These are phyloP conservation scores for Lepidotrigona ventralis DNA, from an alignment of 1,140 invertebrate genomes.

Conservation along the genomic window DNA sequence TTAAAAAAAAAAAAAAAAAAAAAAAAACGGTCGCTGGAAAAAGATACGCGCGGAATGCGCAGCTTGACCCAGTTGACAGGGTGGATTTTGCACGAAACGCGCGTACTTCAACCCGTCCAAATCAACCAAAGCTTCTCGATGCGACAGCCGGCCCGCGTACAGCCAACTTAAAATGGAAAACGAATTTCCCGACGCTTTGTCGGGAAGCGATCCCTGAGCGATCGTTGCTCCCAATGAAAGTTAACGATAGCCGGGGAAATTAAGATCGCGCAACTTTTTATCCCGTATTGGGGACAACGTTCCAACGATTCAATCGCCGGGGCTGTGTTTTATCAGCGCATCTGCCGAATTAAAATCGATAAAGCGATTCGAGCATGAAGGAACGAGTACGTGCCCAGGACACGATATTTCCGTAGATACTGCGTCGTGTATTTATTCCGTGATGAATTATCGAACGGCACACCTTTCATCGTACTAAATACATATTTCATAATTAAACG, in stretches of 20 bases:
- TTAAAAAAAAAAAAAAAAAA: constrained; percentile 39
- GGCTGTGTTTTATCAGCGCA: neutral
- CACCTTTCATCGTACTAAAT: constrained; percentile 62
- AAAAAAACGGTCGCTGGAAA: constrained; percentile 29
- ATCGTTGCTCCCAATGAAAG: neutral
- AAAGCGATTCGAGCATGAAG: constrained; percentile 21
- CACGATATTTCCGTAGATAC: constrained; percentile 22
- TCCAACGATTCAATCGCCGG: constrained; percentile 15
- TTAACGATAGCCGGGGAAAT: constrained; percentile 4
- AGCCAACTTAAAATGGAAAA: constrained; percentile 58
- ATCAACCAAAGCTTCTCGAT: constrained; percentile 61
- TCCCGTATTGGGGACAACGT: neutral
- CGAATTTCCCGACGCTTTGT: constrained; percentile 50
- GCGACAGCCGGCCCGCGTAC: constrained; percentile 40
- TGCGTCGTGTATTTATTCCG: constrained; percentile 43
- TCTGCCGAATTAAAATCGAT: constrained; percentile 22
- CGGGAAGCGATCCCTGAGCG: constrained; percentile 24
- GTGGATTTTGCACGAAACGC: constrained; percentile 54
- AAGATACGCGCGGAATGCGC: constrained; percentile 57
- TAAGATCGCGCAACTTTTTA: constrained; percentile 17
- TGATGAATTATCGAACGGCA: constrained; percentile 56
- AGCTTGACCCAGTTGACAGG: constrained; percentile 59
- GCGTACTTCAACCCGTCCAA: constrained; percentile 60
- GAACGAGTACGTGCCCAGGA: constrained; percentile 1
- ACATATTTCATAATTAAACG: constrained; percentile 66